Evolutionary conservation across 2,113 vertebrate species (phyloP).

Genomic region (Pungitius pungitius): DNA sequence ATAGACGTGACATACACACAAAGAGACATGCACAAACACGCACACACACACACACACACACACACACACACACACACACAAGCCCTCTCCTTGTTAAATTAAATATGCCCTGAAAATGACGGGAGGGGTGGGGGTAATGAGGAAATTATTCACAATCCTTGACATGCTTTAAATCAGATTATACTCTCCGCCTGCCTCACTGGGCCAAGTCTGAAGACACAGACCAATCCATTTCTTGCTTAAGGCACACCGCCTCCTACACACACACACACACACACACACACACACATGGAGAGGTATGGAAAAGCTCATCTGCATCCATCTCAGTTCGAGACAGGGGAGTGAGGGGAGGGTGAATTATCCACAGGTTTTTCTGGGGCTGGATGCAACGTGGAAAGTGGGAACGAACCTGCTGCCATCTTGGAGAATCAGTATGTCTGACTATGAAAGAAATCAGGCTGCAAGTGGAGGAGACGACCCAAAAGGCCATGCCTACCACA

Average conservation of each 20-base stretch:
- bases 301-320: constrained; percentile 67
- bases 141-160: constrained; percentile 79
- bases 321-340: constrained; percentile 65
- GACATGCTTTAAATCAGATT: constrained; percentile 82
- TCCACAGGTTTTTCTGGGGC: constrained; percentile 50
- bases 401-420: constrained; percentile 64
- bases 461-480: constrained; percentile 38
- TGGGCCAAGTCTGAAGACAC: constrained; percentile 61
- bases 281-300: constrained; percentile 40
- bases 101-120: constrained; percentile 77
- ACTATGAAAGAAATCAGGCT: constrained; percentile 38
- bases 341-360: constrained; percentile 57
- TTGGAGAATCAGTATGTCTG: constrained; percentile 50
- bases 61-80: constrained; percentile 22
- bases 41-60: constrained; percentile 1
- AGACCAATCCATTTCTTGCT: constrained; percentile 70
- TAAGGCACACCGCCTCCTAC: constrained; percentile 54
- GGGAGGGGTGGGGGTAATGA: constrained; percentile 73
- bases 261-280: constrained; percentile 36
- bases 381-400: constrained; percentile 53
- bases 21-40: constrained; percentile 26
- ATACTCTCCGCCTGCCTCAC: constrained; percentile 67
- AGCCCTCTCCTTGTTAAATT: constrained; percentile 68
- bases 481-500: constrained; percentile 46
- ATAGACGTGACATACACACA: constrained; percentile 53